Evolutionary conservation across 2,113 vertebrate genomes (phyloP).

Genomic region (Procavia capensis): DNA sequence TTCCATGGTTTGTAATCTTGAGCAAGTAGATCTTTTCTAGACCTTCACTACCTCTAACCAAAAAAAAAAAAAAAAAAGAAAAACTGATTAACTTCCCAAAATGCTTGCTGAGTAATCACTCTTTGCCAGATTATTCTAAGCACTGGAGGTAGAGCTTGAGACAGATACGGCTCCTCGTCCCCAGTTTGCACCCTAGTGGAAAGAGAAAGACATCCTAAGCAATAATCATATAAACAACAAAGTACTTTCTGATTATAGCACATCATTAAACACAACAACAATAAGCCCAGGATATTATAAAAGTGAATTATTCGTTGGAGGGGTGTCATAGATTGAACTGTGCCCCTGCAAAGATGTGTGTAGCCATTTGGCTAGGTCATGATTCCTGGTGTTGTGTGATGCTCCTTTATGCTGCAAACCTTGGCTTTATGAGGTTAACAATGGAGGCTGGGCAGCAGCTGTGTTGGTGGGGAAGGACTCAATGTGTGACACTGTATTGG

Average conservation of each 20-base stretch:
- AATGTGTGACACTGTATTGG: no score
- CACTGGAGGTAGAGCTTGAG: background rate
- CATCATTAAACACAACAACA: background rate
- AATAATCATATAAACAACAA: background rate
- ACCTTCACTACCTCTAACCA: background rate
- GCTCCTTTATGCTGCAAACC: no score
- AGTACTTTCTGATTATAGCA: background rate
- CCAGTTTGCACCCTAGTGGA: no score
- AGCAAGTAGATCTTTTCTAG: background rate
- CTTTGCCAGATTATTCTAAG: background rate
- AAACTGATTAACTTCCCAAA: background rate
- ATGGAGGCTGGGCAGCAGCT: no score
- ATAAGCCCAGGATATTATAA: accelerated
- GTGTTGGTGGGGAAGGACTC: no score
- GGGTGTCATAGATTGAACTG: no score
- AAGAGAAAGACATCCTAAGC: background rate
- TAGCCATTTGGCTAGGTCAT: no score
- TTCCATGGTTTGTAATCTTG: background rate
- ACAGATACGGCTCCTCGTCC: accelerated
- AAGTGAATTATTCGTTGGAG: accelerated
- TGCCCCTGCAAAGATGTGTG: no score
- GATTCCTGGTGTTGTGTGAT: no score
- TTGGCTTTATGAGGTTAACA: no score
- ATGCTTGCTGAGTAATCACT: background rate
- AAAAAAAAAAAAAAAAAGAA: background rate